Conservation (phyloP, 2,113 vertebrate genomes). For the Psilopsiagon aymara region DNA sequence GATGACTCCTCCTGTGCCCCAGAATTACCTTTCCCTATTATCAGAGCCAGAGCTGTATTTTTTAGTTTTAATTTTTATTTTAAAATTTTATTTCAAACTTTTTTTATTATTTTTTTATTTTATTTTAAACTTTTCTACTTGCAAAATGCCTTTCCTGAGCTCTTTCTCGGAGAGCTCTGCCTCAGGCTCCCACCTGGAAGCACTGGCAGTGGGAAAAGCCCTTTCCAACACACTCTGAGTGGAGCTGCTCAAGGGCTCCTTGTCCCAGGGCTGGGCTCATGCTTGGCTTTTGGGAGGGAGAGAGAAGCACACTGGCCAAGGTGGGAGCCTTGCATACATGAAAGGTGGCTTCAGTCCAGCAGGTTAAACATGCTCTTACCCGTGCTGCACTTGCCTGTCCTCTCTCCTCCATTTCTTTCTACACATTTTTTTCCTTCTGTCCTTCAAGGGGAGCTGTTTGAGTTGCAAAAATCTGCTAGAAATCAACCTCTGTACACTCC, state of each 20-base stretch:
- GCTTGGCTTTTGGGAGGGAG: not conserved
- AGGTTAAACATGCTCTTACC: not conserved
- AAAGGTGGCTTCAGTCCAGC: not conserved
- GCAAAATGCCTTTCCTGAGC: not conserved
- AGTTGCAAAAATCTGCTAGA: not conserved
- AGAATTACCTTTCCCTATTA: not conserved
- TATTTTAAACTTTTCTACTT: not conserved
- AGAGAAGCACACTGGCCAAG: not conserved
- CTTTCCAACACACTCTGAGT: accelerated
- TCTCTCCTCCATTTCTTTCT: not conserved
- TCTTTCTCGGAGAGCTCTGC: not conserved
- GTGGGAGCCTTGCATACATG: accelerated
- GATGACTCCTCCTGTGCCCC: not conserved
- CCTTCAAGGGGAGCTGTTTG: not conserved
- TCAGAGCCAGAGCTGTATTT: not conserved
- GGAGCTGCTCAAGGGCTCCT: not conserved
- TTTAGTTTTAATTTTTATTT: not conserved
- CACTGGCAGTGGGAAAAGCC: not conserved
- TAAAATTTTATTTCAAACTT: not conserved
- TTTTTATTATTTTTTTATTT: not conserved
- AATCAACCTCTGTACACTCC: not conserved
- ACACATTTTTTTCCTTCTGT: not conserved
- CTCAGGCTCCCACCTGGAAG: not conserved
- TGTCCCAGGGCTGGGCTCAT: not conserved
- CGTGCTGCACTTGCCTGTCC: accelerated